Evolutionary conservation across 2,888 invertebrate species (phyloP).

Genomic region (Buathra laborator): DNA sequence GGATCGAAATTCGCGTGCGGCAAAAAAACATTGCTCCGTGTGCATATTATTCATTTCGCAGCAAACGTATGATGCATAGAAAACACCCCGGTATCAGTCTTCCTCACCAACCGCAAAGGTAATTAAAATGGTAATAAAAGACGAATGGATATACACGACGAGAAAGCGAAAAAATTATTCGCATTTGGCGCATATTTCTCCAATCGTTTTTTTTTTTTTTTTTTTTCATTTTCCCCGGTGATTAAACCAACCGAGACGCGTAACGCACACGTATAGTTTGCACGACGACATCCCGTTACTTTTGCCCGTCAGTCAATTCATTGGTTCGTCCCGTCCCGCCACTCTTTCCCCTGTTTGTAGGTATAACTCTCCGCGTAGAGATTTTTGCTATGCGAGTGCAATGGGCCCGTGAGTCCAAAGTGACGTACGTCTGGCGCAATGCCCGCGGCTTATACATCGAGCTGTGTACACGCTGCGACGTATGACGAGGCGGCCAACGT

Average conservation of each 20-base stretch:
- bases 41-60: constrained; percentile 11
- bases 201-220: background rate
- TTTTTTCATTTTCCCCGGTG: constrained; percentile 18
- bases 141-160: constrained; percentile 12
- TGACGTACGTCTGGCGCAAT: constrained; percentile 51
- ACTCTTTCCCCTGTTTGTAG: background rate
- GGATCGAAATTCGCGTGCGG: background rate
- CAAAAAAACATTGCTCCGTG: constrained; percentile 26
- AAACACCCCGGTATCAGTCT: constrained; percentile 13
- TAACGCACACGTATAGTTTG: background rate
- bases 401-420: constrained; percentile 22
- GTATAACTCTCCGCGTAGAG: background rate
- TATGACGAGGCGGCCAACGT: constrained; percentile 36
- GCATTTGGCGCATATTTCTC: constrained; percentile 23
- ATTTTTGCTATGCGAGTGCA: constrained; percentile 26
- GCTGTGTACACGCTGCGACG: constrained; percentile 5
- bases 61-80: constrained; percentile 35
- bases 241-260: constrained; percentile 27
- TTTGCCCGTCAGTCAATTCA: constrained; percentile 19
- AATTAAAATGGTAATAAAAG: constrained; percentile 62
- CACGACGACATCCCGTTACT: background rate
- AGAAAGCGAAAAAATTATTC: constrained; percentile 8
- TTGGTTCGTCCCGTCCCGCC: background rate
- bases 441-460: constrained; percentile 25
- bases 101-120: constrained; percentile 13